These are phyloP conservation scores for Onchidella celtica DNA, from an alignment of 2,888 invertebrate genomes.

Conservation along the genomic window DNA sequence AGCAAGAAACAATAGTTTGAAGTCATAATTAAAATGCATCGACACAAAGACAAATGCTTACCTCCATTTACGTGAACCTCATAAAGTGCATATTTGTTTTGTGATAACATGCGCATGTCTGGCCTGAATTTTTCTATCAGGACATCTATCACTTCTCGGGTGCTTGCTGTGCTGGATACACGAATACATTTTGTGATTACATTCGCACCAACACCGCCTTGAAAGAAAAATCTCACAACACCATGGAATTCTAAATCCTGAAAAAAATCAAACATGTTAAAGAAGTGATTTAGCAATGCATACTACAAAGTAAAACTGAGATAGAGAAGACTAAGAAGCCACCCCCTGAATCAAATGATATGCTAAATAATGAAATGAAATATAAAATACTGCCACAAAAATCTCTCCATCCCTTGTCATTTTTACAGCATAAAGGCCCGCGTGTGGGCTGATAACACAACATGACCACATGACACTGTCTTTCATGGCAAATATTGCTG, in stretches of 20 bases:
- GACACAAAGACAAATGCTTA: slow-evolving; percentile 66
- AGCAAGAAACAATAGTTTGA: too few relatives aligned
- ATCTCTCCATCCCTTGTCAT: too few relatives aligned
- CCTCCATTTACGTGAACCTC: slow-evolving; percentile 88
- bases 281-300: background rate
- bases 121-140: slow-evolving; percentile 99
- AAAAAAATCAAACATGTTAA: background rate
- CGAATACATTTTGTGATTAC: slow-evolving; percentile 99
- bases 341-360: too few relatives aligned
- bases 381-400: too few relatives aligned
- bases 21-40: too few relatives aligned
- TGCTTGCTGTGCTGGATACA: slow-evolving; percentile 97
- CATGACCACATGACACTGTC: too few relatives aligned
- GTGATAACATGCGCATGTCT: slow-evolving; percentile 96
- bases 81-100: slow-evolving; percentile 81
- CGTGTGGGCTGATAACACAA: too few relatives aligned
- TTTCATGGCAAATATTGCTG: too few relatives aligned
- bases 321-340: background rate
- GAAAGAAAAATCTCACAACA: slow-evolving; percentile 99
- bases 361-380: too few relatives aligned
- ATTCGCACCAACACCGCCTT: slow-evolving; percentile 93
- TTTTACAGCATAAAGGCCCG: too few relatives aligned
- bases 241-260: slow-evolving; percentile 99
- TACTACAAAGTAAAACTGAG: background rate
- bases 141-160: slow-evolving; percentile 97